Conservation (phyloP, 2,888 invertebrate species). For the Coelopa pilipes region DNA sequence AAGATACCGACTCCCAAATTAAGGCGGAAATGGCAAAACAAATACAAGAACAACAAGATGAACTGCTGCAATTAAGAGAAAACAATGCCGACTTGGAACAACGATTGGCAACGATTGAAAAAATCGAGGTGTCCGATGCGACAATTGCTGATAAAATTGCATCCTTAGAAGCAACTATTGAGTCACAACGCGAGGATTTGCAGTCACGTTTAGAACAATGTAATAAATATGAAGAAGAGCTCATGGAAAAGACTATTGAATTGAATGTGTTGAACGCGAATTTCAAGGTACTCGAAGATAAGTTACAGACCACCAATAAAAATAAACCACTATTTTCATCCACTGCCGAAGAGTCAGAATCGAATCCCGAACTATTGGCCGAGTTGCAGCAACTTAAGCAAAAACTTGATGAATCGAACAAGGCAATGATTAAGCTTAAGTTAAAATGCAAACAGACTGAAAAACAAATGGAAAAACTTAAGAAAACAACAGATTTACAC, state of each 20-base stretch:
- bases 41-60: slow-evolving; percentile 53
- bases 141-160: slow-evolving; percentile 60
- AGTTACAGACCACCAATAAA: slow-evolving; percentile 56
- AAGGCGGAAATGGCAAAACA: slow-evolving; percentile 60
- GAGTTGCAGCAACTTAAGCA: slow-evolving; percentile 71
- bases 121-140: slow-evolving; percentile 71
- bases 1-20: slow-evolving; percentile 51
- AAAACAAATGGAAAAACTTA: slow-evolving; percentile 76
- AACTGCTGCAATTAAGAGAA: slow-evolving; percentile 40
- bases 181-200: slow-evolving; percentile 68
- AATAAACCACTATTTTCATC: slow-evolving; percentile 59
- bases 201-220: slow-evolving; percentile 70
- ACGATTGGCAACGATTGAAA: slow-evolving; percentile 49
- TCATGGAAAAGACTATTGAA: slow-evolving; percentile 71
- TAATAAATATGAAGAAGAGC: slow-evolving; percentile 69
- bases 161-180: slow-evolving; percentile 68
- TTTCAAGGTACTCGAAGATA: slow-evolving; percentile 63
- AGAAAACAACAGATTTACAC: slow-evolving; percentile 76
- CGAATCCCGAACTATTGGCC: slow-evolving; percentile 55
- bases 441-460: slow-evolving; percentile 79
- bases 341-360: slow-evolving; percentile 47
- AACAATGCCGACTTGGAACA: slow-evolving; percentile 40
- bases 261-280: slow-evolving; percentile 68
- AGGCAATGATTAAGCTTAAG: slow-evolving; percentile 65
- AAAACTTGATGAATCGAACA: slow-evolving; percentile 80